phyloP scores from a whole-genome alignment of 2,113 vertebrate species.

The Pomatostomus ruficeps region DNA sequence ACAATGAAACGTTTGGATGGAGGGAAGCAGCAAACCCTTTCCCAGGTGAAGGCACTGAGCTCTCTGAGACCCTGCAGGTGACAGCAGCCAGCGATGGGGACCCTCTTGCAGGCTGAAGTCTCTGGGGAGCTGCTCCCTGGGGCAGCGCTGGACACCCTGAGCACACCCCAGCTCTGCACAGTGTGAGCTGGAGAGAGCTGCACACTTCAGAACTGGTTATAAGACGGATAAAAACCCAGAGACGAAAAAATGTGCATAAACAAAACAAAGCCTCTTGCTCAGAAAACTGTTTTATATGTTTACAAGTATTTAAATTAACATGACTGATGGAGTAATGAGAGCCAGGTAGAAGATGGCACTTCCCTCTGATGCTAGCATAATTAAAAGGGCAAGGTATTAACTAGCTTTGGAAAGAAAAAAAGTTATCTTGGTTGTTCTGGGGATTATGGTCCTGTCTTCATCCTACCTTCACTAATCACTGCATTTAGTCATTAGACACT shows the following conservation, averaged over 20 bases:
- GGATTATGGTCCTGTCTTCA: background rate
- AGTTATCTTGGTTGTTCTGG: background rate
- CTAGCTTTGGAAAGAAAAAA: background rate
- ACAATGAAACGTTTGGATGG: background rate
- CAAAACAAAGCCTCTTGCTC: background rate
- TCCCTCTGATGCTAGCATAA: conserved; percentile 11
- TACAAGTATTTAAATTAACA: conserved; percentile 32
- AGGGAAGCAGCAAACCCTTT: background rate
- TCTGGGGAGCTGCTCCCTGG: background rate
- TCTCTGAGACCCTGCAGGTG: background rate
- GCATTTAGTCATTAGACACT: conserved; percentile 32
- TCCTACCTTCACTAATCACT: background rate
- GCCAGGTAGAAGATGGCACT: background rate
- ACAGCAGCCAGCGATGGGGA: accelerated
- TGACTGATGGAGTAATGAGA: background rate
- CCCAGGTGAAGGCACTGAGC: background rate
- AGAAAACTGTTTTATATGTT: background rate
- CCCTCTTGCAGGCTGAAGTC: background rate
- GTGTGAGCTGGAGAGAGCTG: background rate
- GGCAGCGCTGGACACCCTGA: background rate
- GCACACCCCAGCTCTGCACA: background rate
- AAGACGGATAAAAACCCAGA: background rate
- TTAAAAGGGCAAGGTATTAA: conserved; percentile 56
- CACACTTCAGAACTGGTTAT: background rate
- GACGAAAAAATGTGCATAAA: background rate